These are phyloP conservation scores for Ichneumoninae sp. DNA, from an alignment of 2,888 invertebrate genomes.

Conservation along the genomic window DNA sequence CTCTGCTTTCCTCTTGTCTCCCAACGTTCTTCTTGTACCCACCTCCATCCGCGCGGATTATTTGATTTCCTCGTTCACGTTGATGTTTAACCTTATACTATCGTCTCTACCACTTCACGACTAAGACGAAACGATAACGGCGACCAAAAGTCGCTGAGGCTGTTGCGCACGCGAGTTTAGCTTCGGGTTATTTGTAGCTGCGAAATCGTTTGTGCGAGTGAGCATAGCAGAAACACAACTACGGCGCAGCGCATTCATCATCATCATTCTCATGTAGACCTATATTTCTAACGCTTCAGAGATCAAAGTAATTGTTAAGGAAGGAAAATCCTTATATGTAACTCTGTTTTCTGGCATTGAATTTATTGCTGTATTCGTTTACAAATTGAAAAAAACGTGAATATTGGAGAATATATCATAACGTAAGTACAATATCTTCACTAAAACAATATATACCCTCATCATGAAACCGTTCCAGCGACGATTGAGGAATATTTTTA, in stretches of 20 bases:
- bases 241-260: background rate
- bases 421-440: background rate
- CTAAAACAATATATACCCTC: background rate
- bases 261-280: background rate
- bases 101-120: constrained; percentile 13
- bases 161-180: constrained; percentile 25
- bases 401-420: background rate
- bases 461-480: background rate
- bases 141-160: constrained; percentile 13
- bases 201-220: constrained; percentile 37
- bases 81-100: constrained; percentile 6
- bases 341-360: background rate
- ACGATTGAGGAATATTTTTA: background rate
- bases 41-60: constrained; percentile 14
- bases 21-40: background rate
- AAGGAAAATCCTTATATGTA: constrained; percentile 12
- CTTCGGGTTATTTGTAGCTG: constrained; percentile 45
- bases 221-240: constrained; percentile 6
- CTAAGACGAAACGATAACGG: constrained; percentile 19
- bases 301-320: constrained; percentile 48
- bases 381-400: background rate
- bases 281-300: background rate
- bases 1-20: constrained; percentile 17
- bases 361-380: background rate
- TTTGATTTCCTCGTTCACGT: constrained; percentile 34